These are phyloP conservation scores for Melieria omissa DNA, from an alignment of 2,888 invertebrate genomes.

Conservation along the genomic window DNA sequence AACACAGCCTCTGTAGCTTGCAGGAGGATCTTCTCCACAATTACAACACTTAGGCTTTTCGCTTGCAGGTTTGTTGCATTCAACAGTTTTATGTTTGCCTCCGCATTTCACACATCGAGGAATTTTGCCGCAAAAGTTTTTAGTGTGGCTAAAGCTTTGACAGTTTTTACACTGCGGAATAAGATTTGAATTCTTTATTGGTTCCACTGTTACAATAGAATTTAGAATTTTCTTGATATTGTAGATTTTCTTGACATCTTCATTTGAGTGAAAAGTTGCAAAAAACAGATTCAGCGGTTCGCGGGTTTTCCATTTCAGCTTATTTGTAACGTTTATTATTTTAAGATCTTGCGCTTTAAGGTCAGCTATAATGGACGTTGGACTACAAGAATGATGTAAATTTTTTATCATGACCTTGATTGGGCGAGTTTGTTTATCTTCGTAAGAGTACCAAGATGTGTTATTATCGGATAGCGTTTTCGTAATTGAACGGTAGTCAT, in stretches of 20 bases:
- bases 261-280: conserved; percentile 2
- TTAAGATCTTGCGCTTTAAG: conserved; percentile 23
- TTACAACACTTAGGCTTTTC: conserved; percentile 28
- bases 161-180: conserved; percentile 29
- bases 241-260: conserved; percentile 29
- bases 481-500: conserved; percentile 15
- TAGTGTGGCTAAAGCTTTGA: conserved; percentile 29
- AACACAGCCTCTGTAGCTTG: conserved; percentile 18
- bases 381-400: conserved; percentile 22
- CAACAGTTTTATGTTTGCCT: conserved; percentile 22
- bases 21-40: conserved; percentile 26
- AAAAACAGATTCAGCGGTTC: conserved; percentile 18
- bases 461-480: neutral
- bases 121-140: conserved; percentile 23
- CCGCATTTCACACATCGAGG: conserved; percentile 28
- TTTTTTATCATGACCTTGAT: conserved; percentile 14
- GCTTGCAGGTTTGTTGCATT: conserved; percentile 12
- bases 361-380: conserved; percentile 19
- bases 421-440: conserved; percentile 13
- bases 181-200: conserved; percentile 20
- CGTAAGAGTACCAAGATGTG: conserved; percentile 4
- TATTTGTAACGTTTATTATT: conserved; percentile 11
- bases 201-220: conserved; percentile 25
- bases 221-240: conserved; percentile 14
- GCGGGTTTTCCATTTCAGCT: conserved; percentile 13